Evolutionary conservation across 2,797 vertebrate species (phyloP).

Genomic region (Nasua narica): DNA sequence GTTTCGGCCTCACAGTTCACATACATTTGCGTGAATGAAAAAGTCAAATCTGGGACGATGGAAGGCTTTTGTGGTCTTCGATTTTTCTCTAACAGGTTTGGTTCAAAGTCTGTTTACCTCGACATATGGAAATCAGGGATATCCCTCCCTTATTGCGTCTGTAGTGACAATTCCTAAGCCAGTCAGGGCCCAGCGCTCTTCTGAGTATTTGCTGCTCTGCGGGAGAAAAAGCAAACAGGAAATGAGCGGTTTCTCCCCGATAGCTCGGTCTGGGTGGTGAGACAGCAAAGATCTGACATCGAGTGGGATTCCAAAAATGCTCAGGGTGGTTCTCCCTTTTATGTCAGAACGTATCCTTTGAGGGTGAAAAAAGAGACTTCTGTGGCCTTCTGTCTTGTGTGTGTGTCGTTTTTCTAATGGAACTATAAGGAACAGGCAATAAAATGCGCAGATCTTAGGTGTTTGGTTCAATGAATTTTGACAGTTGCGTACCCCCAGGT

Average conservation of each 20-base stretch:
- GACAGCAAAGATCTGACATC: background rate
- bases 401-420: background rate
- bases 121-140: background rate
- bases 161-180: background rate
- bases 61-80: background rate
- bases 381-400: background rate
- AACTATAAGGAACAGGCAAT: background rate
- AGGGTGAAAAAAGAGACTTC: background rate
- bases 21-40: conserved; percentile 14
- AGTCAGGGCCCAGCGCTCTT: background rate
- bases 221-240: background rate
- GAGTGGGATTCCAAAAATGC: background rate
- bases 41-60: background rate
- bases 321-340: background rate
- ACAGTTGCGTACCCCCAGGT: background rate
- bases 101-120: conserved; percentile 41
- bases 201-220: background rate
- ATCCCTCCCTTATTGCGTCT: background rate
- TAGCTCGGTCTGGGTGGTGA: background rate
- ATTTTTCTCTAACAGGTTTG: conserved; percentile 27
- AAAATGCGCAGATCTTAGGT: background rate
- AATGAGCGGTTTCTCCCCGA: background rate
- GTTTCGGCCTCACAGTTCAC: conserved; percentile 37
- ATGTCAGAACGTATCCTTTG: background rate
- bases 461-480: background rate